Evolutionary conservation across 2,797 vertebrate species (phyloP).

Genomic region (Sternarchorhynchus goeldii): DNA sequence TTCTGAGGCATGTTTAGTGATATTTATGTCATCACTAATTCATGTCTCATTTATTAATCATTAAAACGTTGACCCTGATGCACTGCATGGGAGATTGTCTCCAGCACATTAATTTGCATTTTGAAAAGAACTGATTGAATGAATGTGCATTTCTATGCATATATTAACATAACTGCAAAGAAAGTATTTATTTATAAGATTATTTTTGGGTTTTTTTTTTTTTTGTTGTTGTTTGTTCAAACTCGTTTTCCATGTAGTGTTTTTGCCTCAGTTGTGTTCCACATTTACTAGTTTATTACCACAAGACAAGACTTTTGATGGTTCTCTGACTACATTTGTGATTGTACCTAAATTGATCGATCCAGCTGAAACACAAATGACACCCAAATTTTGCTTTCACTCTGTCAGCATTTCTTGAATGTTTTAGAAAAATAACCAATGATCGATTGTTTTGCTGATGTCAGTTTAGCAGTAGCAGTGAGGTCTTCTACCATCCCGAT

Average conservation of each 20-base stretch:
- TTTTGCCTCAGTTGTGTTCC: background rate
- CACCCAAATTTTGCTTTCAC: background rate
- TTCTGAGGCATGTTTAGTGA: background rate
- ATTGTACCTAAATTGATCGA: background rate
- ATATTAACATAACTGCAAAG: background rate
- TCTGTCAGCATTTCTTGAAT: background rate
- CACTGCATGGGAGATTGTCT: conserved; percentile 17
- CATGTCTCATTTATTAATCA: background rate
- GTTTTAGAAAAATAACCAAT: background rate
- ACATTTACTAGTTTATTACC: background rate
- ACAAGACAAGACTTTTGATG: background rate
- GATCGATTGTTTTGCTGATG: no score
- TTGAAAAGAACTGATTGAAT: conserved; percentile 1
- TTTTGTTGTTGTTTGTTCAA: background rate
- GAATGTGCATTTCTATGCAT: background rate
- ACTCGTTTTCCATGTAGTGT: no score
- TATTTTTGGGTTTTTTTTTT: background rate
- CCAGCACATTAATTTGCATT: conserved; percentile 1
- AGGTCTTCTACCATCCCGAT: background rate
- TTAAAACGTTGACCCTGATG: background rate
- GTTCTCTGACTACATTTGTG: background rate
- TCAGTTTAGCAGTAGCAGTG: background rate
- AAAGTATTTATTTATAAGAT: background rate
- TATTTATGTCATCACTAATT: conserved; percentile 4
- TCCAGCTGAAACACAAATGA: background rate